These are phyloP conservation scores for Choloepus didactylus DNA, from an alignment of 2,797 vertebrate genomes.

Conservation along the genomic window DNA sequence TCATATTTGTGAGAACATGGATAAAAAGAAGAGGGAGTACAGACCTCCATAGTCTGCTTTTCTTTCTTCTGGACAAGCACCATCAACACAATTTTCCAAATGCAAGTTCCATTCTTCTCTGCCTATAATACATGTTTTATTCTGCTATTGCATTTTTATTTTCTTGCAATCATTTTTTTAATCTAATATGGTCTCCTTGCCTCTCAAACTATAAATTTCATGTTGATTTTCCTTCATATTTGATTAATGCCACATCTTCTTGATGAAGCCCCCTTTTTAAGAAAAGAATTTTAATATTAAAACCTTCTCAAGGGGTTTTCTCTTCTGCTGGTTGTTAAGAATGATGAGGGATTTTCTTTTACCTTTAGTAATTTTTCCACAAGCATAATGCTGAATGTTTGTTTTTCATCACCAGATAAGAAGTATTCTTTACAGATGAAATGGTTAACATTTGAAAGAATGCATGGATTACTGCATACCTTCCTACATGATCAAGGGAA, in stretches of 20 bases:
- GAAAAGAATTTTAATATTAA: neutral
- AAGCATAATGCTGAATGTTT: neutral
- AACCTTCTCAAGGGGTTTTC: neutral
- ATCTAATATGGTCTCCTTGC: neutral
- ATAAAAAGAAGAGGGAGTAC: rapidly evolving
- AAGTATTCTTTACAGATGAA: neutral
- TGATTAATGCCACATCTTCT: neutral
- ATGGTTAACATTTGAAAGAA: neutral
- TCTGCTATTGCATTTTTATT: neutral
- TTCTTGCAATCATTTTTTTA: neutral
- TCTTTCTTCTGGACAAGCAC: neutral
- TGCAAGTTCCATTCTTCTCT: neutral
- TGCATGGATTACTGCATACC: neutral
- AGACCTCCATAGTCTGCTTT: no score
- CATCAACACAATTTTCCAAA: neutral
- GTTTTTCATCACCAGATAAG: neutral
- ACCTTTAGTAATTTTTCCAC: neutral
- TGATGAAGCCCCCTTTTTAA: neutral
- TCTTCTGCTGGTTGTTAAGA: neutral
- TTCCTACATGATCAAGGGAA: neutral
- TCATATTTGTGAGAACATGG: rapidly evolving
- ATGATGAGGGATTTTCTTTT: neutral
- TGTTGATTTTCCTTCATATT: neutral
- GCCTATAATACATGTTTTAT: neutral
- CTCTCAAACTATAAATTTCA: neutral